Base-by-base conservation (phyloP, 2,888 invertebrate species). In the Ferrisia virgata region DNA sequence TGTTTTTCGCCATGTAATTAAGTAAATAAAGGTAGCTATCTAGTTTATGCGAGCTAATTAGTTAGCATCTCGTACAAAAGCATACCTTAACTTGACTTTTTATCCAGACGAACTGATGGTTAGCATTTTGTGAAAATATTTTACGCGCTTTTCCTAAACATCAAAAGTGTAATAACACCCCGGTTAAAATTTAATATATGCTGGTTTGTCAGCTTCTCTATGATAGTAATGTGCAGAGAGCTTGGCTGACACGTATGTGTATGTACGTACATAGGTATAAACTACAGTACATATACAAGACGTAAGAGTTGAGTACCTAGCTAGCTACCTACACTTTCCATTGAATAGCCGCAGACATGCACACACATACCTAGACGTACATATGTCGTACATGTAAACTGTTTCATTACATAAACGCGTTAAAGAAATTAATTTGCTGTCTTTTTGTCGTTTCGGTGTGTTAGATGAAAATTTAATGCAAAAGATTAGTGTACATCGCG, bases 31-130 rank as follows among this genome's bases (percentile, higher is more conserved):
- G 64, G 58, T 25, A 25, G 22, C 64, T 58, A 64, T 64, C 28
- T 31, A 28, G 64, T 64, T 64, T 64, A 64, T 28, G 64, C 15
- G 13, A 28, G 64, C 31, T 64, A 64, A 64, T 64, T 64, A 64
- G 28, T 11, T 39, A 5, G 39, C 15, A 53, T 8, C 53, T 53
- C 53, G 64, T 64, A 64, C 64, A 64, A 64, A 64, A 64, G 64
- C 64, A 64, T 64, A 64, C 64, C 64, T 64, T 64, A 64, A 64
- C 13, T 64, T 64, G 28, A 64, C 13, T 64, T 64, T 64, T 64
- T 64, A 64, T 64, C 13, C 64, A 28, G 64, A 13, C 64, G 31
- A 64, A 53, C 22, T 53, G 64, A 64, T 64, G 64, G 64, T 31
- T 28, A 28, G 13, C 15, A 64, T 31, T 28, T 64, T 28, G 64